phyloP scores from a whole-genome alignment of 2,888 invertebrate genomes.

The Orgyia antiqua region DNA sequence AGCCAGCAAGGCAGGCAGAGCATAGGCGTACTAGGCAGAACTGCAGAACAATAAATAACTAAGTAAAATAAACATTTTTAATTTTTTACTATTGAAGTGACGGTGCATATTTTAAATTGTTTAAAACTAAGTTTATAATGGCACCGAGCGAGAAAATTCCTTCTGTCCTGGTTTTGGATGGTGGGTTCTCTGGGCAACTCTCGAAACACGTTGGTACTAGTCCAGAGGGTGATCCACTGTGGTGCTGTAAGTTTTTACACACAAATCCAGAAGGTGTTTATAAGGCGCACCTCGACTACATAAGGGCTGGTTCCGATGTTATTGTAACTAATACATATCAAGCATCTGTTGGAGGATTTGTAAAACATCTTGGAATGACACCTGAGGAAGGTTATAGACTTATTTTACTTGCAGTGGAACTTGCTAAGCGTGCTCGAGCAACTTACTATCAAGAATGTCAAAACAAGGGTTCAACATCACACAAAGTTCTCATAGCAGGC shows the following conservation, averaged over 20 bases:
- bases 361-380: constrained; percentile 82
- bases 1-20: too few species aligned
- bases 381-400: constrained; percentile 82
- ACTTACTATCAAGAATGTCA: constrained; percentile 72
- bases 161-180: constrained; percentile 74
- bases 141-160: constrained; percentile 17
- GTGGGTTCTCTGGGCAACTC: constrained; percentile 90
- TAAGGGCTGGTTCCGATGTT: constrained; percentile 91
- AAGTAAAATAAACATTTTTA: too few species aligned
- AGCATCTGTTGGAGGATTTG: constrained; percentile 86
- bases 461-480: constrained; percentile 20
- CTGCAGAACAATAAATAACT: too few species aligned
- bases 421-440: constrained; percentile 85
- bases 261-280: constrained; percentile 87
- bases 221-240: constrained; percentile 90
- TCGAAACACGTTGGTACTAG: constrained; percentile 82
- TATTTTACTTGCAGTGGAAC: constrained; percentile 83
- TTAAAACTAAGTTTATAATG: not conserved
- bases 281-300: constrained; percentile 87
- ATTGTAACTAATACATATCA: constrained; percentile 94
- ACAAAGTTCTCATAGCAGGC: constrained; percentile 84
- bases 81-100: too few species aligned
- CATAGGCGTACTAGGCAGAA: too few species aligned
- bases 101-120: too few species aligned
- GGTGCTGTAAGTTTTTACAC: constrained; percentile 89